Percentiles rank a stretch among this genome's conserved stretches.
Evolutionary conservation across 2,797 vertebrate genomes (phyloP).

Genomic region (Cossypha polioptera): DNA sequence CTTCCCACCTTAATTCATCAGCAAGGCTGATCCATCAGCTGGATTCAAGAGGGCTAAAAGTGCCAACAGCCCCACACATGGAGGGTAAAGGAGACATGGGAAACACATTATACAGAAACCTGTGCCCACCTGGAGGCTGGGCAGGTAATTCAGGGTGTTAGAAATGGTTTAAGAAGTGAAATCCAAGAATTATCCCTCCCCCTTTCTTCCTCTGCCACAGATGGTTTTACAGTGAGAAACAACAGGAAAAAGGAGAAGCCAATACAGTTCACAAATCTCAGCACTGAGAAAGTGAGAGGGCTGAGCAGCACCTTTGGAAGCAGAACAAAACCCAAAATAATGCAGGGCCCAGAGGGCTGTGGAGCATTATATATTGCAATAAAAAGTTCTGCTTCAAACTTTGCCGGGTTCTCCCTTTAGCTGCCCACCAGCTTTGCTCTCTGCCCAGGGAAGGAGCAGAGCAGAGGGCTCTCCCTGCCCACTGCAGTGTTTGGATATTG

Average conservation of each 20-base stretch:
- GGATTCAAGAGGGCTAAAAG: neutral
- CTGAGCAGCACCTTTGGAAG: neutral
- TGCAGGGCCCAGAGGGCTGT: neutral
- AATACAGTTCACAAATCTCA: neutral
- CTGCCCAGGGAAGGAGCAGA: neutral
- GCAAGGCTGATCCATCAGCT: neutral
- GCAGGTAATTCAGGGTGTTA: neutral
- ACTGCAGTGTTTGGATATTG: neutral
- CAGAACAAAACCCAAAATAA: neutral
- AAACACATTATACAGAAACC: neutral
- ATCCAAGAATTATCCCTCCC: neutral
- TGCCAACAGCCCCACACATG: neutral
- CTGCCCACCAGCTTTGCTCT: neutral
- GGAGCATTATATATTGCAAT: neutral
- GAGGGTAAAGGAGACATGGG: neutral
- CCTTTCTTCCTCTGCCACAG: fast-evolving
- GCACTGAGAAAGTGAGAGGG: neutral
- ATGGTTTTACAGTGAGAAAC: neutral
- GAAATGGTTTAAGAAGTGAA: neutral
- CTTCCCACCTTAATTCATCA: neutral
- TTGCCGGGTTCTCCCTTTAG: neutral
- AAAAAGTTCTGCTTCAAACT: neutral
- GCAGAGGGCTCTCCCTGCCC: neutral
- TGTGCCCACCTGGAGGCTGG: neutral
- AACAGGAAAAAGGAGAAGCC: neutral